Percentiles rank a stretch among this genome's conserved stretches.
These are phyloP conservation scores for Alaudala cheleensis DNA, from an alignment of 2,113 vertebrate genomes.

Conservation along the genomic window DNA sequence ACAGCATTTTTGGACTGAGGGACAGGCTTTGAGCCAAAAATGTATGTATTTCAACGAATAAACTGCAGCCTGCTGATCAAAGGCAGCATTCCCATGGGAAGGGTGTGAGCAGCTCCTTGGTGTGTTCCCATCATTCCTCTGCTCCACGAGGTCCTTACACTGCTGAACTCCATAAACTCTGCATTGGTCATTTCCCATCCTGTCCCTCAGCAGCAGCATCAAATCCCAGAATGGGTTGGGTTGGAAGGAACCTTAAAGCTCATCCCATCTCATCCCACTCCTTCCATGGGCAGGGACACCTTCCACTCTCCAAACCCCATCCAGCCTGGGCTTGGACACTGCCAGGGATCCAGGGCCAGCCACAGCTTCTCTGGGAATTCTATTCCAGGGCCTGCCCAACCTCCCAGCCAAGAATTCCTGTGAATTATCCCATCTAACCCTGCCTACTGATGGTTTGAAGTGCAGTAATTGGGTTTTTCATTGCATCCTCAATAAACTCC, in stretches of 20 bases:
- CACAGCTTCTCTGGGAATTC: not conserved
- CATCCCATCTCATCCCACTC: not conserved
- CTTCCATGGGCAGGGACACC: not conserved
- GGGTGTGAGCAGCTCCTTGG: not conserved
- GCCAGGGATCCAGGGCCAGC: not conserved
- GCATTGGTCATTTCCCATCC: not conserved
- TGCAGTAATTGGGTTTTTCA: not conserved
- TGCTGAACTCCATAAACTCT: not conserved
- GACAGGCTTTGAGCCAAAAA: constrained; percentile 12
- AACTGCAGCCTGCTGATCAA: not conserved
- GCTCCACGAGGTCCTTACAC: rapidly evolving
- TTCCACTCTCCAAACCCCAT: rapidly evolving
- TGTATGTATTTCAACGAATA: not conserved
- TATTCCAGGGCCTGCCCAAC: rapidly evolving
- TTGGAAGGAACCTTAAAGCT: not conserved
- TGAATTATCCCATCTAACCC: not conserved
- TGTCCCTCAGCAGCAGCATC: not conserved
- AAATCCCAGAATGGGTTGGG: not conserved
- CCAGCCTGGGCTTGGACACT: not conserved
- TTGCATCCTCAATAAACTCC: not conserved
- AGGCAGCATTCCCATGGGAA: not conserved
- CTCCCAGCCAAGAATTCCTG: rapidly evolving
- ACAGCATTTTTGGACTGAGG: not conserved
- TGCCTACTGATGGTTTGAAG: not conserved
- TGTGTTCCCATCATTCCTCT: not conserved